phyloP scores from a whole-genome alignment of 2,888 invertebrate species.

The Petrolisthes manimaculis region DNA sequence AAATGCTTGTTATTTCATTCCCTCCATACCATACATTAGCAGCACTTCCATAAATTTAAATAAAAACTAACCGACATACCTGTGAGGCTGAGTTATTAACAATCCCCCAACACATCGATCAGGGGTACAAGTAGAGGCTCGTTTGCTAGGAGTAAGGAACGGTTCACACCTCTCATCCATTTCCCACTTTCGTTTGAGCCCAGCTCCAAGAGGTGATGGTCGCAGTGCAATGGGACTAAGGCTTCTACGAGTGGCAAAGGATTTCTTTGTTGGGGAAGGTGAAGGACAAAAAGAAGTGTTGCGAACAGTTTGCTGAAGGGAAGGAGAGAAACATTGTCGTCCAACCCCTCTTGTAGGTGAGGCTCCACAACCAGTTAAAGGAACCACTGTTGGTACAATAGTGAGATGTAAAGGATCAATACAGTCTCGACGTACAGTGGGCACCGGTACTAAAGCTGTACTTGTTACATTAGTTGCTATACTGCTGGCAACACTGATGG shows the following conservation, averaged over 20 bases:
- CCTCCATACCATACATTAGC: no score
- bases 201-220: constrained; percentile 78
- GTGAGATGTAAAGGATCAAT: constrained; percentile 63
- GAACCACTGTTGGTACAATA: constrained; percentile 49
- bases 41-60: no score
- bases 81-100: constrained; percentile 62
- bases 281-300: constrained; percentile 64
- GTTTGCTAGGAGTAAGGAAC: constrained; percentile 61
- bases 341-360: constrained; percentile 63
- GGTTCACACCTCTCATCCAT: constrained; percentile 57
- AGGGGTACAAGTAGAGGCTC: constrained; percentile 60
- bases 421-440: constrained; percentile 46
- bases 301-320: constrained; percentile 64
- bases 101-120: constrained; percentile 59
- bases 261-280: constrained; percentile 61
- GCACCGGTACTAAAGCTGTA: constrained; percentile 1
- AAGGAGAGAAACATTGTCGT: constrained; percentile 66
- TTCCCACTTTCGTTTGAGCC: constrained; percentile 69
- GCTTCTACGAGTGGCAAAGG: constrained; percentile 75
- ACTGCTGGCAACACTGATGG: constrained; percentile 31
- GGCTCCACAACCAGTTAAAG: constrained; percentile 47
- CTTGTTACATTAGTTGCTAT: constrained; percentile 18
- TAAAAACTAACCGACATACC: constrained; percentile 30
- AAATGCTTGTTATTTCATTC: no score
- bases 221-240: constrained; percentile 89